phyloP scores from a whole-genome alignment of 2,113 vertebrate genomes.

The Agapornis roseicollis region DNA sequence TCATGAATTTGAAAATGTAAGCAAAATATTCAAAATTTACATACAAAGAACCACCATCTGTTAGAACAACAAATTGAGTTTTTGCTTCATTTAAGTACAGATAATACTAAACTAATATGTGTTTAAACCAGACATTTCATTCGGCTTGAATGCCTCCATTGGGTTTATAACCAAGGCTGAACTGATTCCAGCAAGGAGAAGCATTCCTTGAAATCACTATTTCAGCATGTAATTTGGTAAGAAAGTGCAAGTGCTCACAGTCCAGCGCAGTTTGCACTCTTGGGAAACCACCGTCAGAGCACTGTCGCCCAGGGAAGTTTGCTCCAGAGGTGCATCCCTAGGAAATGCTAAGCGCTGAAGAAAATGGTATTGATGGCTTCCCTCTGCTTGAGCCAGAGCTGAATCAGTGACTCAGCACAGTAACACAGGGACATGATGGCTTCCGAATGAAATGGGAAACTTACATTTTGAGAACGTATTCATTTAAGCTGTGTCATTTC shows the following conservation, averaged over 20 bases:
- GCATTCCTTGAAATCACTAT: background rate
- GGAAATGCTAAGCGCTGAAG: background rate
- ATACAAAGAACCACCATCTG: background rate
- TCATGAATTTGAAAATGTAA: background rate
- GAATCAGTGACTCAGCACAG: constrained; percentile 33
- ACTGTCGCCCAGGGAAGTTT: background rate
- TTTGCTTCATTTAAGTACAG: background rate
- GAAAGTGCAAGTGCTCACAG: background rate
- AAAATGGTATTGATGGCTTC: background rate
- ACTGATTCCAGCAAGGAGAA: background rate
- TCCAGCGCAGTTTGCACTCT: background rate
- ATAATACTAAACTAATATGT: constrained; percentile 12
- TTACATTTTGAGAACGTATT: background rate
- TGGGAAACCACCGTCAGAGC: background rate
- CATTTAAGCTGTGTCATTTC: background rate
- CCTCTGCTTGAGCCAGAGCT: background rate
- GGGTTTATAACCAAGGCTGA: background rate
- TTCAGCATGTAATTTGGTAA: background rate
- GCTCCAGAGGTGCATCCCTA: background rate
- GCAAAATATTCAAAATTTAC: background rate
- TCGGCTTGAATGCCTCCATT: background rate
- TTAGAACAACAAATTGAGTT: background rate
- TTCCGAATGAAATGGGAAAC: background rate
- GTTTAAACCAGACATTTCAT: background rate
- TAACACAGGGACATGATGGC: rapidly evolving